These are phyloP conservation scores for Microvelia longipes DNA, from an alignment of 1,140 invertebrate genomes.

Conservation along the genomic window DNA sequence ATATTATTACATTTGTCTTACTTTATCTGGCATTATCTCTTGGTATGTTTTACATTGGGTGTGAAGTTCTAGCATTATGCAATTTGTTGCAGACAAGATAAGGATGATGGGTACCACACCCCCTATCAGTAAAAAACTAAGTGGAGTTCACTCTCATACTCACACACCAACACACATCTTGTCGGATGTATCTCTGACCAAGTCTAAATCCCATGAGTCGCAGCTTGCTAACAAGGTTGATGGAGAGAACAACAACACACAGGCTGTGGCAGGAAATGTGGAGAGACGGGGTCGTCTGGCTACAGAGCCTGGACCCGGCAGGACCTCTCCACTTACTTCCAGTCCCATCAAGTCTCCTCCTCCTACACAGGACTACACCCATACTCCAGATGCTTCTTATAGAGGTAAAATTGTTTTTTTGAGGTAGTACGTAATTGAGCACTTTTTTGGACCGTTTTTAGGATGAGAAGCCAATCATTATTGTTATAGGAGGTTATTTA, in stretches of 20 bases:
- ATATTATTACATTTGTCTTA: too few species aligned
- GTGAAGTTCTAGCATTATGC: too few species aligned
- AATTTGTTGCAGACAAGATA: slow-evolving; percentile 15
- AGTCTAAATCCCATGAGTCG: slow-evolving; percentile 83
- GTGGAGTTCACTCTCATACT: slow-evolving; percentile 29
- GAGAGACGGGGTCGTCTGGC: slow-evolving; percentile 44
- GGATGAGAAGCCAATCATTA: too few species aligned
- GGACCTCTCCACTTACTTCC: slow-evolving; percentile 35
- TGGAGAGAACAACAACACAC: slow-evolving; percentile 15
- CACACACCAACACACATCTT: slow-evolving; percentile 24
- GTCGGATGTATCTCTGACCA: slow-evolving; percentile 52
- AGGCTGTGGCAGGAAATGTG: slow-evolving; percentile 4
- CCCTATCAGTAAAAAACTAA: slow-evolving; percentile 54
- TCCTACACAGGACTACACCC: slow-evolving; percentile 17
- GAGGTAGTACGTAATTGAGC: too few species aligned
- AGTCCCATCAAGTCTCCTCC: slow-evolving; percentile 53
- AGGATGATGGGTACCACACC: slow-evolving; percentile 64
- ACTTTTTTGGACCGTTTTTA: too few species aligned
- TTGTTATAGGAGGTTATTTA: too few species aligned
- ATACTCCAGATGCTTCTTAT: slow-evolving; percentile 5
- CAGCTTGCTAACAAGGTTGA: slow-evolving; percentile 42
- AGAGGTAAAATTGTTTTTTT: not conserved
- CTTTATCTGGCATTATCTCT: too few species aligned
- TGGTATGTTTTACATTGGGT: too few species aligned
- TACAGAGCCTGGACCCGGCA: slow-evolving; percentile 47